phyloP scores from a whole-genome alignment of 2,888 invertebrate species.

The Shargacucullia verbasci region DNA sequence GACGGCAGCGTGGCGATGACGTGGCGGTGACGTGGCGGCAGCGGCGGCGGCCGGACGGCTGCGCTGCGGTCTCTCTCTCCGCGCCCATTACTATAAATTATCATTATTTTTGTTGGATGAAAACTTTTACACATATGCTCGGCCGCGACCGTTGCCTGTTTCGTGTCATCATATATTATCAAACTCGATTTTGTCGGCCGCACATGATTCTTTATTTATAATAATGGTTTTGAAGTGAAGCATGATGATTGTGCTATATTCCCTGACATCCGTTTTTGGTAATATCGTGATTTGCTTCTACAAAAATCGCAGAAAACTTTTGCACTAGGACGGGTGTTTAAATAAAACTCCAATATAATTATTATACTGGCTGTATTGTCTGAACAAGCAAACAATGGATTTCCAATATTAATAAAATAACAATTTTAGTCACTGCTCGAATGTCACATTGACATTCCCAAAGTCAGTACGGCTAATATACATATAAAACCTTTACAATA shows the following conservation, averaged over 20 bases:
- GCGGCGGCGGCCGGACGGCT: conserved; percentile 1
- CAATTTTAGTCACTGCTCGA: too few species aligned
- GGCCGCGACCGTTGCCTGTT: conserved; percentile 4
- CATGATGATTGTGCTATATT: background rate
- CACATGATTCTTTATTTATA: background rate
- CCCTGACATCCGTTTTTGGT: too few species aligned
- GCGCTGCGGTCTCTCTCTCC: conserved; percentile 20
- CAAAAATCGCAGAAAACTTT: too few species aligned
- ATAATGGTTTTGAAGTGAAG: background rate
- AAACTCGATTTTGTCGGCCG: conserved; percentile 3
- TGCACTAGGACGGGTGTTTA: too few species aligned
- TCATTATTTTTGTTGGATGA: conserved; percentile 26
- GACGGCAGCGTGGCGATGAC: background rate
- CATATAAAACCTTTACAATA: too few species aligned
- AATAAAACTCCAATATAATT: too few species aligned
- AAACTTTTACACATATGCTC: conserved; percentile 19
- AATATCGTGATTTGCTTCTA: too few species aligned
- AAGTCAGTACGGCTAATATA: too few species aligned
- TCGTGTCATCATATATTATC: conserved; percentile 7
- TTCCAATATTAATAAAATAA: too few species aligned
- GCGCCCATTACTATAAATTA: conserved; percentile 22
- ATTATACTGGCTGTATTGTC: too few species aligned
- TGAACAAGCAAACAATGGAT: too few species aligned
- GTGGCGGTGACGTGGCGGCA: background rate
- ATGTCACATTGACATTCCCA: too few species aligned